Conservation (phyloP, 2,113 vertebrate species). For the Dendropsophus ebraccatus region DNA sequence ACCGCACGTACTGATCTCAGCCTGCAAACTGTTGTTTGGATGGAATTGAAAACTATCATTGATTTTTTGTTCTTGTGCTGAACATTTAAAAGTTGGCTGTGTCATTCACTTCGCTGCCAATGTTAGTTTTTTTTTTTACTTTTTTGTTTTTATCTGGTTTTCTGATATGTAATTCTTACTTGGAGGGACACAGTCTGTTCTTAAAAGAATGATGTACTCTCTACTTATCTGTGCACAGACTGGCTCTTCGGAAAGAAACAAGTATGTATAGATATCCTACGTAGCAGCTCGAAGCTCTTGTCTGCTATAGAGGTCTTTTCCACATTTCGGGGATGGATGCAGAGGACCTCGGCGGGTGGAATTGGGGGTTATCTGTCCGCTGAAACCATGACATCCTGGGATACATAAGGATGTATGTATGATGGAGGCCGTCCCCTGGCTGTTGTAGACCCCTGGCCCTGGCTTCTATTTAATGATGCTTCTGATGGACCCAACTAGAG, state of each 20-base stretch:
- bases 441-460: no score
- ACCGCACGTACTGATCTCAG: neutral
- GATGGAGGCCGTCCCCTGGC: no score
- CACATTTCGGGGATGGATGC: neutral
- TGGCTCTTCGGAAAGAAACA: neutral
- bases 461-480: no score
- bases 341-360: no score
- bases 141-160: conserved; percentile 7
- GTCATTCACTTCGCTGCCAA: conserved; percentile 14
- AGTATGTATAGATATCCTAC: neutral
- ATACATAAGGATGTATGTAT: no score
- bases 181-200: conserved; percentile 6
- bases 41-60: conserved; percentile 31
- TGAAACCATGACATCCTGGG: no score
- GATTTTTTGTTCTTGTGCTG: conserved; percentile 28
- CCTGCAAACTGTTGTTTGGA: conserved; percentile 13
- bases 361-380: no score
- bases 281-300: neutral
- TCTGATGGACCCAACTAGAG: no score
- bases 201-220: conserved; percentile 25
- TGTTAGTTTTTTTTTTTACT: neutral
- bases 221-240: neutral
- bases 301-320: neutral
- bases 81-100: conserved; percentile 14
- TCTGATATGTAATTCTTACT: conserved; percentile 13